Conservation (phyloP, 2,888 invertebrate genomes). For the Gisinianus flammeolus region DNA sequence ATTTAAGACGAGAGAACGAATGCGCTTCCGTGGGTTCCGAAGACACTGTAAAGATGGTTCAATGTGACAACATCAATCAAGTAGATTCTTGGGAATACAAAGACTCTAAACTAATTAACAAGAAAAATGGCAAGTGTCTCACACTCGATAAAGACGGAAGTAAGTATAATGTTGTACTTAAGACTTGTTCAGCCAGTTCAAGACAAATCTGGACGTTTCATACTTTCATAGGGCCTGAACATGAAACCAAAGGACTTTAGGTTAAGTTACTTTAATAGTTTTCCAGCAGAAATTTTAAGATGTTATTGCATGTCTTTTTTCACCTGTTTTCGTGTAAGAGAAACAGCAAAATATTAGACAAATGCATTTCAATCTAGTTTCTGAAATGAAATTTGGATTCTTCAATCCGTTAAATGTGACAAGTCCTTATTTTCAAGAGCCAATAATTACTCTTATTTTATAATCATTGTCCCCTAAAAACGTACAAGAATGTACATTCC, state of each 20-base stretch:
- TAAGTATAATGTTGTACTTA: slow-evolving; percentile 33
- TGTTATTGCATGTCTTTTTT: not conserved
- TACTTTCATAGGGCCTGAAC: slow-evolving; percentile 24
- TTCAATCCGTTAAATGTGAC: no score
- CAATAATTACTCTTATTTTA: no score
- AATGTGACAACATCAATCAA: slow-evolving; percentile 49
- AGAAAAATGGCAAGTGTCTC: slow-evolving; percentile 47
- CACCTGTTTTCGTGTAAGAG: not conserved
- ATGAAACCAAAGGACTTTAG: not conserved
- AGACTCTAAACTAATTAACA: slow-evolving; percentile 48
- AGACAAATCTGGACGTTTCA: slow-evolving; percentile 53
- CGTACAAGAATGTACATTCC: no score
- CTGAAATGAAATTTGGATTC: not conserved
- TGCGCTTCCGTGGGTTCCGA: slow-evolving; percentile 67
- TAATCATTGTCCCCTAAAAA: no score
- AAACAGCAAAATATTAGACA: not conserved
- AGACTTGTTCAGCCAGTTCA: slow-evolving; percentile 26
- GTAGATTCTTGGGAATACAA: slow-evolving; percentile 53
- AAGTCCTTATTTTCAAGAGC: no score
- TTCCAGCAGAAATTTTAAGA: not conserved
- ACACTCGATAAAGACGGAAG: slow-evolving; percentile 46
- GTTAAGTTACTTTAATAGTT: not conserved
- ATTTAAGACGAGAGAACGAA: slow-evolving; percentile 76
- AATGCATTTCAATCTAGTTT: not conserved
- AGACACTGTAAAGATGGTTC: slow-evolving; percentile 53